A percentile compares a stretch with the other conserved stretches of the same genome.
Conservation (phyloP, 1,140 invertebrate species). For the Mycetomoellerius zeteki region DNA sequence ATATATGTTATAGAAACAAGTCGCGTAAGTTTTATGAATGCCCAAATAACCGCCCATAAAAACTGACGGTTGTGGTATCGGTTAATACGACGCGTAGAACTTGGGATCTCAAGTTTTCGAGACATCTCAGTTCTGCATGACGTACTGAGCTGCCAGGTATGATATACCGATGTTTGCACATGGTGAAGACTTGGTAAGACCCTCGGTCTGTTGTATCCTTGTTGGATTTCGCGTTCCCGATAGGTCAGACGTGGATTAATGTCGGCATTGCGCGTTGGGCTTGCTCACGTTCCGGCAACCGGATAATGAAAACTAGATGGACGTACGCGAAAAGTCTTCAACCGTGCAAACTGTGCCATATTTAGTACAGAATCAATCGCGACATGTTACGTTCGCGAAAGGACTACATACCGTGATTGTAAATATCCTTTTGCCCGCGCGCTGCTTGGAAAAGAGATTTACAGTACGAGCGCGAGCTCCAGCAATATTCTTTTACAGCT, state of each 20-base stretch:
- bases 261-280: constrained; percentile 31
- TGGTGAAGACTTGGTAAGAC: constrained; percentile 50
- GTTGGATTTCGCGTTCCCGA: constrained; percentile 63
- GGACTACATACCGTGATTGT: constrained; percentile 47
- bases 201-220: constrained; percentile 18
- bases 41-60: background rate
- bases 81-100: background rate
- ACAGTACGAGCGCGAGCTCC: background rate
- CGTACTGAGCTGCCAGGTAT: constrained; percentile 54
- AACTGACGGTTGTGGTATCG: constrained; percentile 4
- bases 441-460: constrained; percentile 60
- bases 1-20: background rate
- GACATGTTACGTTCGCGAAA: constrained; percentile 24
- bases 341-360: background rate
- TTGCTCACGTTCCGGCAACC: background rate
- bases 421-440: constrained; percentile 36
- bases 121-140: constrained; percentile 50
- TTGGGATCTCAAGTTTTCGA: constrained; percentile 11
- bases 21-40: background rate
- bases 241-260: constrained; percentile 74
- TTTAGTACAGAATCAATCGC: constrained; percentile 37
- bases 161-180: constrained; percentile 59
- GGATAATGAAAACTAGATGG: constrained; percentile 27
- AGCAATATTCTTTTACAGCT: constrained; percentile 60
- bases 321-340: background rate